Base-by-base conservation (phyloP, 2,113 vertebrate species). In the Albula glossodonta region DNA sequence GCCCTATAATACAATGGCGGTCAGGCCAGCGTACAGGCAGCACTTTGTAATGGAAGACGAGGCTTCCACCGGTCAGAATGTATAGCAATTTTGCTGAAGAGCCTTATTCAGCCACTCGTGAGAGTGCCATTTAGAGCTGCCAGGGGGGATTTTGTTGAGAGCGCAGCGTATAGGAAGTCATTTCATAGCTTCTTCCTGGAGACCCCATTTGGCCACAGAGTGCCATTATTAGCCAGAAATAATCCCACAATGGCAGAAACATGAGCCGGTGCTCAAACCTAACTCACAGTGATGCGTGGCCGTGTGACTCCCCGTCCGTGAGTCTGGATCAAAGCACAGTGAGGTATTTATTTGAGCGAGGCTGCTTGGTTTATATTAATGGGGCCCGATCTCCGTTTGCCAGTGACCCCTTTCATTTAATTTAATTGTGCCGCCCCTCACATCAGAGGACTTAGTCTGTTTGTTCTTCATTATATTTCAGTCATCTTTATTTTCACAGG, bases 281-380 rank as follows among this genome's bases (percentile, higher is more conserved):
- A 92, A 93, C 87, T 83, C 83, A 25, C 25, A 87, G 87, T 91
- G 92, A 91, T 90, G 92, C 83, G 84, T 85, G 63, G 81, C 84
- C 83, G 84, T 66, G 17, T 81, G 84, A 25, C 88, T 88, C 82
- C 83, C 83, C 87, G 25, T 81, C 77, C 70, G 70, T 88, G 63
- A 86, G 86, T 87, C 57, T 83, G 89, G 83, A 91, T 92, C 88
- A 93, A 92, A 93, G 91, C 87, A 86, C 86, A 86, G 88, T 86
- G 89, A 79, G 78, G 82, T 83, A 77, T 87, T 89, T 91, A 89
- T 85, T 83, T 87, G 87, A 63, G 89, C 84, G 89, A 82, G 63
- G 63, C 84, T 83, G 85, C 90, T 74, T 90, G 90, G 57, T 90
- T 93, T 93, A 91, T 91, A 93, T 93, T 88, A 78, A 92, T 83